These are phyloP conservation scores for Ormyrus nitidulus DNA, from an alignment of 2,888 invertebrate genomes.

Conservation along the genomic window DNA sequence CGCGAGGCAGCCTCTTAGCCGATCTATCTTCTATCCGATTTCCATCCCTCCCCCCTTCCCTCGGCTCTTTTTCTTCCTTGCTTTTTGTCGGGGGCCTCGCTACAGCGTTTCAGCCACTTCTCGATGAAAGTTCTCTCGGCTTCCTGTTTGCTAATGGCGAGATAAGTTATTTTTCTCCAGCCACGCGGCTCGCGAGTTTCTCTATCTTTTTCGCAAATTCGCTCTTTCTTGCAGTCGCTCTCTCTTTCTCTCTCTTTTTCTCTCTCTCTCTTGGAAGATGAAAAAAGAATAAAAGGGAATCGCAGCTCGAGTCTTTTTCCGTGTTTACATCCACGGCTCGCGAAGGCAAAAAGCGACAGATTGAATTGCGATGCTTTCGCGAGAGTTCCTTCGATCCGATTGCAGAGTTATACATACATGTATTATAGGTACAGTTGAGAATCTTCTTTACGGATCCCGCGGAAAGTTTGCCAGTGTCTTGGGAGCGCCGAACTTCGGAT, in stretches of 20 bases:
- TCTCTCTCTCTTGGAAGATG: neutral
- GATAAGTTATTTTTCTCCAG: constrained; percentile 43
- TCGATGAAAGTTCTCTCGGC: constrained; percentile 38
- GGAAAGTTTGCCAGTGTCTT: constrained; percentile 29
- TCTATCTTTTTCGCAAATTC: too few species aligned
- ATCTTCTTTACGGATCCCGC: neutral
- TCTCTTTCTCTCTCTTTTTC: neutral
- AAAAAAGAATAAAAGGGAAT: constrained; percentile 19
- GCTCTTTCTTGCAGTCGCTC: neutral
- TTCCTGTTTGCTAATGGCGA: constrained; percentile 53
- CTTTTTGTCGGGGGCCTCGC: neutral
- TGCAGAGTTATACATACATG: constrained; percentile 5
- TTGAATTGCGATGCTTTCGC: constrained; percentile 49
- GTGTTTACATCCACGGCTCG: constrained; percentile 44
- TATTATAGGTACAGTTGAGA: neutral
- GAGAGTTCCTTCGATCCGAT: constrained; percentile 41
- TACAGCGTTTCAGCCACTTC: constrained; percentile 39
- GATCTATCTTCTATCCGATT: constrained; percentile 47
- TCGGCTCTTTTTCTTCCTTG: constrained; percentile 33
- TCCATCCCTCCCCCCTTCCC: constrained; percentile 30
- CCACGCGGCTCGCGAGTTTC: constrained; percentile 5
- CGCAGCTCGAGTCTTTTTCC: constrained; percentile 47
- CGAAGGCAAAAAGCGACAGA: constrained; percentile 41
- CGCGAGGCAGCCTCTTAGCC: neutral
- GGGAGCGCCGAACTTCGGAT: constrained; percentile 5